A percentile compares a stretch with the other conserved stretches of the same genome.
Evolutionary conservation across 2,797 vertebrate genomes (phyloP).

Genomic region (Hirundo rustica): DNA sequence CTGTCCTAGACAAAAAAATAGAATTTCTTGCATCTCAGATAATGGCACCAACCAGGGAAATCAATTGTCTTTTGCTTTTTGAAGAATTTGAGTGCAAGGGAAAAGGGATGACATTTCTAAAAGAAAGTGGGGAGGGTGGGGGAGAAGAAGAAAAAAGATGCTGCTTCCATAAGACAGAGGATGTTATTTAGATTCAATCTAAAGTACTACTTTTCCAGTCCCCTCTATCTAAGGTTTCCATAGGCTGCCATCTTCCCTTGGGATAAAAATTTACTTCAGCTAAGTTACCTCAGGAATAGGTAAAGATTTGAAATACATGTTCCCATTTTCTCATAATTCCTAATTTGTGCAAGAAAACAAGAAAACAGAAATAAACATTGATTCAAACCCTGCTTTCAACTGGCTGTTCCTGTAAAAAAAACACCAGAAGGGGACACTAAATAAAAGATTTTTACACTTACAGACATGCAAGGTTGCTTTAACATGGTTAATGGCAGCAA

Average conservation of each 20-base stretch:
- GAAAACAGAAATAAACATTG: neutral
- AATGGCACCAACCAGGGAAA: constrained; percentile 1
- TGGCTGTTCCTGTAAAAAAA: neutral
- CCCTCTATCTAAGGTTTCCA: neutral
- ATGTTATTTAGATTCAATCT: neutral
- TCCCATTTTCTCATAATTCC: neutral
- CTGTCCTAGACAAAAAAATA: constrained; percentile 9
- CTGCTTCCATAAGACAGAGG: neutral
- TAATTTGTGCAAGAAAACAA: neutral
- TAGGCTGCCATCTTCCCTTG: neutral
- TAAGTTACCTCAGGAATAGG: neutral
- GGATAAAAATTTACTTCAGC: neutral
- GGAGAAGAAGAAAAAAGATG: neutral
- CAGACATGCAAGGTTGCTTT: neutral
- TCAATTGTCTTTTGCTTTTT: neutral
- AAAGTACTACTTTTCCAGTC: neutral
- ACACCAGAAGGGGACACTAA: constrained; percentile 4
- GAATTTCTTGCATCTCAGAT: neutral
- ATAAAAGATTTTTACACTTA: neutral
- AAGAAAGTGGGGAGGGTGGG: neutral
- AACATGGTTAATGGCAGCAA: neutral
- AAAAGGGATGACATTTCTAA: neutral
- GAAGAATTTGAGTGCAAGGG: neutral
- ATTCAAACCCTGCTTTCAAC: neutral
- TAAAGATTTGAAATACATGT: neutral